Evolutionary conservation across 2,113 vertebrate genomes (phyloP).

Genomic region (Alectura lathami): DNA sequence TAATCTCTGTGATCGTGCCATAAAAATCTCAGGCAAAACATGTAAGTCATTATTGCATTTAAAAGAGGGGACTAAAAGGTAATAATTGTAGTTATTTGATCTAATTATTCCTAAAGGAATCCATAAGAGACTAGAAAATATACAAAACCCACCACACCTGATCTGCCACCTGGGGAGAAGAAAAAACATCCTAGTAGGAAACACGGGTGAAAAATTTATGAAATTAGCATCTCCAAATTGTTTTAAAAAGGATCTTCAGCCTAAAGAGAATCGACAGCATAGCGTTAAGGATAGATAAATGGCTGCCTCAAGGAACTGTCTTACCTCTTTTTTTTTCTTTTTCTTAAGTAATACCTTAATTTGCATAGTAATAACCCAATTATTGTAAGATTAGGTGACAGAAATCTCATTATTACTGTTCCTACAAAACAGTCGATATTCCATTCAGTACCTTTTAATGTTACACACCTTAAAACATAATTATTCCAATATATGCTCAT

Average conservation of each 20-base stretch:
- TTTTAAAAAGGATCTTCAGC: constrained; percentile 70
- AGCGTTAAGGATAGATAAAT: constrained; percentile 76
- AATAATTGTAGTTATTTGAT: constrained; percentile 54
- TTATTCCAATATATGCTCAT: constrained; percentile 80
- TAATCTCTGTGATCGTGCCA: not conserved
- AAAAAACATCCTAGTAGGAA: constrained; percentile 51
- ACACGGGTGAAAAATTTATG: constrained; percentile 49
- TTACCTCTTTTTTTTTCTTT: constrained; percentile 67
- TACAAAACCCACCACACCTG: constrained; percentile 16
- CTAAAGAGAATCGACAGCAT: constrained; percentile 66
- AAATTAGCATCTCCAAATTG: constrained; percentile 70
- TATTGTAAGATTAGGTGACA: constrained; percentile 83
- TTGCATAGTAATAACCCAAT: constrained; percentile 87
- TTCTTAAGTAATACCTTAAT: constrained; percentile 82
- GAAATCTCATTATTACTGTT: constrained; percentile 84
- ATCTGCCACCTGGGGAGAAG: constrained; percentile 64
- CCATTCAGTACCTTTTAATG: constrained; percentile 82
- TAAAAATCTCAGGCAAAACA: constrained; percentile 41
- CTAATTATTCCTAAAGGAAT: constrained; percentile 72
- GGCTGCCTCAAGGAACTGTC: constrained; percentile 72
- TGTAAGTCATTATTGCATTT: constrained; percentile 41
- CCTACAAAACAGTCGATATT: constrained; percentile 81
- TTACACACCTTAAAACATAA: constrained; percentile 81
- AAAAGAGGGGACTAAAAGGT: constrained; percentile 30
- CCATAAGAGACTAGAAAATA: constrained; percentile 43